Conservation (phyloP, 1,140 invertebrate species). For the Euwallacea fornicatus region DNA sequence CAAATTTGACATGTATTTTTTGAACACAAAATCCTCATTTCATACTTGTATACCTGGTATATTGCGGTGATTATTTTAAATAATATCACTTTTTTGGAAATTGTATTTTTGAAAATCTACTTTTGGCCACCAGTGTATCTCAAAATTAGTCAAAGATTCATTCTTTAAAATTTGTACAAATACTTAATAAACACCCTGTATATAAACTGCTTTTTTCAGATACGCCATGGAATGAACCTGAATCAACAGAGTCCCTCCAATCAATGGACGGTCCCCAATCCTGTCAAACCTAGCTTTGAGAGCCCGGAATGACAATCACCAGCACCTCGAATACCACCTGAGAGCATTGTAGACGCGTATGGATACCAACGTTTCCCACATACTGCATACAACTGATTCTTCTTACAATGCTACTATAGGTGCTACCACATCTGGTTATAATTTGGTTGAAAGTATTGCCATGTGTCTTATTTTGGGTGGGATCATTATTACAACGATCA, state of each 20-base stretch:
- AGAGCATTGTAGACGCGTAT: slow-evolving; percentile 29
- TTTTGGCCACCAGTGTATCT: too few relatives aligned
- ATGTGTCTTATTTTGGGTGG: slow-evolving; percentile 71
- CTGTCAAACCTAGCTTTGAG: not conserved
- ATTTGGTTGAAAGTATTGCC: slow-evolving; percentile 63
- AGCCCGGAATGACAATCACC: slow-evolving; percentile 1
- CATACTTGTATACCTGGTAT: too few relatives aligned
- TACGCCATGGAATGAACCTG: not conserved
- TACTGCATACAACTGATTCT: slow-evolving; percentile 35
- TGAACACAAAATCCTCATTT: too few relatives aligned
- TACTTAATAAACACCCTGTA: too few relatives aligned
- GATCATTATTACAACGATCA: slow-evolving; percentile 78
- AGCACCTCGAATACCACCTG: slow-evolving; percentile 16
- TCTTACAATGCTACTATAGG: slow-evolving; percentile 28
- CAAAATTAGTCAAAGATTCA: too few relatives aligned
- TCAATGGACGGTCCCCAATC: too few relatives aligned
- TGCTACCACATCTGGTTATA: slow-evolving; percentile 46
- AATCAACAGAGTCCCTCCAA: not conserved
- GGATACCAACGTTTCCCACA: slow-evolving; percentile 33
- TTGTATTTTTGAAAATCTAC: too few relatives aligned
- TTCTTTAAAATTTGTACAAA: too few relatives aligned
- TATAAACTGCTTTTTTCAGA: not conserved
- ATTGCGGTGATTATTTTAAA: too few relatives aligned
- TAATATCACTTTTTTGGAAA: too few relatives aligned
- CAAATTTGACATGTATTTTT: too few relatives aligned